Base-by-base conservation (phyloP, 2,888 invertebrate species). In the Dryobota labecula region DNA sequence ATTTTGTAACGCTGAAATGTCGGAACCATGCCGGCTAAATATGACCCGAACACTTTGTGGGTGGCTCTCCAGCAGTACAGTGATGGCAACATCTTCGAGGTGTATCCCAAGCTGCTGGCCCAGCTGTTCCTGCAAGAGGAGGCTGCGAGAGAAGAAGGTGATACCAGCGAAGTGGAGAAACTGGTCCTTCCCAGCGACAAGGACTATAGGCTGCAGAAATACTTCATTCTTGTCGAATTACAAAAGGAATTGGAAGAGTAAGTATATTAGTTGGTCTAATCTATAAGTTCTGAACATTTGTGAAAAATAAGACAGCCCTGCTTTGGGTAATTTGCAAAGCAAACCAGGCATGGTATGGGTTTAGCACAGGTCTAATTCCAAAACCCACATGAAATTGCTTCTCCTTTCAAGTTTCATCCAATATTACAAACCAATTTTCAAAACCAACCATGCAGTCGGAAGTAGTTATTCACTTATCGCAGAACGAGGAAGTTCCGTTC, bases 151-250 rank as follows among this genome's bases (percentile, higher is more conserved):
- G 91, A 93, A 70, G 93, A 93, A 33, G 92, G 94, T 0, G 94
- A 96, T 78, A 93, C 91, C 20, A 93, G 90, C 45, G 96, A 96
- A 78, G 92, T 96, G 18, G 97, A 97, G 77, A 95, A 96, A 54
- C 94, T 97, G 72, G 95, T 97, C 49, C 93, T 98, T 51, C 97
- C 98, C 15, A 98, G 98, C 86, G 97, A 98, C 86, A 96, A 96
- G 82, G 96, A 96, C 47, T 98, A 97, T 97, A 94, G 97, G 73
- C 95, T 97, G 53, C 96, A 96, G 80, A 97, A 97, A 88, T 98
- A 98, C 88, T 97, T 97, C 88, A 94, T 95, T 73, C 93, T 98
- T 78, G 97, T 98, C 24, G 97, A 96, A 57, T 93, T 97, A 89
- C 98, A 98, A 90, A 96, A 97, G 86, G 91, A 93, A 78, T 83